phyloP scores from a whole-genome alignment of 2,888 invertebrate species.

The Xylota segnis region DNA sequence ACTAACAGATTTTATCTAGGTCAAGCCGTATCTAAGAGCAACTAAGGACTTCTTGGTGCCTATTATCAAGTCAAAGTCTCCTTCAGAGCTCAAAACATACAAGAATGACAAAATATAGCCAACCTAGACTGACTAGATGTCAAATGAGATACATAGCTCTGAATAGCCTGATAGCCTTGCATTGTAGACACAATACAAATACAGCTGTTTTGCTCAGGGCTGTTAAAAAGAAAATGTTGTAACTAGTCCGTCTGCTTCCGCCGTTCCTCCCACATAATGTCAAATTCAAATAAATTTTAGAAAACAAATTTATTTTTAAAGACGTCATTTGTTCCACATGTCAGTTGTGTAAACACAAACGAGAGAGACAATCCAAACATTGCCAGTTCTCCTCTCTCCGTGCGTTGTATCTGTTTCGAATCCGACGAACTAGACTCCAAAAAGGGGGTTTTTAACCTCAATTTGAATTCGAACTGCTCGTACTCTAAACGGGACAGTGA shows the following conservation, averaged over 20 bases:
- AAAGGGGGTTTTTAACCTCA: constrained; percentile 18
- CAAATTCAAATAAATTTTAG: neutral
- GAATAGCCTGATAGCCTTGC: too few relatives aligned
- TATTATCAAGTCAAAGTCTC: too few relatives aligned
- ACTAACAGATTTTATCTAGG: too few relatives aligned
- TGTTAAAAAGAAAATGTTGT: neutral
- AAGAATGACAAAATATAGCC: too few relatives aligned
- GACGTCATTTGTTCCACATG: constrained; percentile 5
- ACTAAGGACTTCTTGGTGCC: too few relatives aligned
- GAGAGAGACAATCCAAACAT: neutral
- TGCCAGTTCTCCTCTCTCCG: neutral
- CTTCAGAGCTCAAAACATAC: too few relatives aligned
- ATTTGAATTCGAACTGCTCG: constrained; percentile 15
- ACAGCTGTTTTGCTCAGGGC: neutral
- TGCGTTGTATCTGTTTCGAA: neutral
- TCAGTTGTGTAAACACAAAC: neutral
- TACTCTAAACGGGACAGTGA: constrained; percentile 11
- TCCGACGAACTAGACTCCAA: neutral
- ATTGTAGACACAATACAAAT: too few relatives aligned
- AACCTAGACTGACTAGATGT: too few relatives aligned
- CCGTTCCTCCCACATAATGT: neutral
- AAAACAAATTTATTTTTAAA: constrained; percentile 14
- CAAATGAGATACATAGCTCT: too few relatives aligned
- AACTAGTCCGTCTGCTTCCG: neutral
- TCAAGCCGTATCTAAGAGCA: too few relatives aligned